Evolutionary conservation across 2,113 vertebrate genomes (phyloP).

Genomic region (Ailuropoda melanoleuca): DNA sequence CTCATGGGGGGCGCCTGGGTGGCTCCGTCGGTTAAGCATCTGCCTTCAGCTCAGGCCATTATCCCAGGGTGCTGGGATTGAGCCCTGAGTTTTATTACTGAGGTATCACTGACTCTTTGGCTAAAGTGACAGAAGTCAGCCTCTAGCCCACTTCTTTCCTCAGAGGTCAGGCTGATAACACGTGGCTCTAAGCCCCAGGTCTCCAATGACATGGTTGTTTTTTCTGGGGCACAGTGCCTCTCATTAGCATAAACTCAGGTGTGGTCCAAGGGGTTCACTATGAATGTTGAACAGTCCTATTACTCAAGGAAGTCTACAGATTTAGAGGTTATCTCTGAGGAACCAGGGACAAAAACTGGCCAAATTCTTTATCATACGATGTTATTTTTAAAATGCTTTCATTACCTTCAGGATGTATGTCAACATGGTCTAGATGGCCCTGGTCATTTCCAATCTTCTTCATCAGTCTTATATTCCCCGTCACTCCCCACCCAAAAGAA

Average conservation of each 20-base stretch:
- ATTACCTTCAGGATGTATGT: neutral
- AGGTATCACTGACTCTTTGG: neutral
- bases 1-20: neutral
- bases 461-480: neutral
- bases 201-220: neutral
- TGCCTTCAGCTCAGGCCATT: neutral
- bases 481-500: neutral
- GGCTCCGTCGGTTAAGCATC: neutral
- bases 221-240: neutral
- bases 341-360: neutral
- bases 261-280: neutral
- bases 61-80: neutral
- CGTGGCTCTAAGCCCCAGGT: neutral
- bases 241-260: neutral
- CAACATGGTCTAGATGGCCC: neutral
- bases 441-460: neutral
- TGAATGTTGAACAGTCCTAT: neutral
- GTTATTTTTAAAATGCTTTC: neutral
- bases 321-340: neutral
- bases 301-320: neutral
- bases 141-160: neutral
- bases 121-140: neutral
- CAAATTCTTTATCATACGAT: neutral
- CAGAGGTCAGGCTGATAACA: neutral
- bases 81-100: neutral